Base-by-base conservation (phyloP, 2,797 vertebrate species). In the Pelobates cultripes region DNA sequence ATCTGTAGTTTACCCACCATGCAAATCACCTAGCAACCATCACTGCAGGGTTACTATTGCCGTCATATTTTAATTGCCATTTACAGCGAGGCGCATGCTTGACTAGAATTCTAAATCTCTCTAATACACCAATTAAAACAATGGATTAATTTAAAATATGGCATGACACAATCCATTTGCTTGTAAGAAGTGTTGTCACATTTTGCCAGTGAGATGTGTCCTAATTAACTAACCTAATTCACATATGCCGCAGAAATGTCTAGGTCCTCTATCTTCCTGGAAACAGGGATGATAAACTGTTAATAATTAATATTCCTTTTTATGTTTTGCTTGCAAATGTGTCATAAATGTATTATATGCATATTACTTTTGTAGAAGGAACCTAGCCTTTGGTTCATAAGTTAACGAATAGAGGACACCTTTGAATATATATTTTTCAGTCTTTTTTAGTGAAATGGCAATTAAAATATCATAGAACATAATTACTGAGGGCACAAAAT, bases 51-150 rank as follows among this genome's bases (percentile, higher is more conserved):
- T 40, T 73, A 40, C 76, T 80, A 73, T 61, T 85, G 73, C 79
- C 66, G 17, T 86, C 77, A 66, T 86, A 60, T 82, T 89, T 86
- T 87, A 87, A 88, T 87, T 85, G 86, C 73, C 43, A 14, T 85
- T 80, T 87, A 79, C 86, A 63, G 78, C 75, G 84, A 87, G 15
- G 0, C 78, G 66, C 14, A 73, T 64, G 51, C 85, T 86, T 88
- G 75, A 84, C 80, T 87, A 73, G 45, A 86, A 77, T 79, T 79
- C 80, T 81, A 81, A 86, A 75, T 77, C 57, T n/a, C 51, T 81
- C 73, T 84, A 85, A 82, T 41, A 75, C 84, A 63, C 80, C 87
- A 86, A 88, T 89, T 91, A 87, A 88, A 90, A 86, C 78, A 10
- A 7, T 64, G 61, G 17, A 43, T 41, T 86, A 71, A 78, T 55